phyloP scores from a whole-genome alignment of 2,797 vertebrate species.

The Salmo trutta region DNA sequence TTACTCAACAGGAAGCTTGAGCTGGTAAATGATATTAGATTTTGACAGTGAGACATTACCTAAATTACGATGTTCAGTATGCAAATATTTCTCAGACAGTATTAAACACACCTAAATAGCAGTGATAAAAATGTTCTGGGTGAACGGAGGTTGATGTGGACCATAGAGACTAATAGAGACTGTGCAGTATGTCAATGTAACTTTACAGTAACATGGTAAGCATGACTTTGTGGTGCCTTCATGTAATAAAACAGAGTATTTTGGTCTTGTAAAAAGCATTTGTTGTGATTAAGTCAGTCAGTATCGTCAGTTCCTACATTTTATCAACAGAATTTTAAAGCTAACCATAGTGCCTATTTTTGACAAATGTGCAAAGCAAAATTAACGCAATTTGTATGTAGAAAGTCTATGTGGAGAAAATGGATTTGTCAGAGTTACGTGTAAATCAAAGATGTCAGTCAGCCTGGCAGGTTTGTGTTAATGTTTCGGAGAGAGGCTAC shows the following conservation, averaged over 20 bases:
- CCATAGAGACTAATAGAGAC: slow-evolving; percentile 44
- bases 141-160: slow-evolving; percentile 49
- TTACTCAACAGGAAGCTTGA: background rate
- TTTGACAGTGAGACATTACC: slow-evolving; percentile 3
- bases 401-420: background rate
- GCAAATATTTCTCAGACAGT: background rate
- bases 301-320: background rate
- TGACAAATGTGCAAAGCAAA: background rate
- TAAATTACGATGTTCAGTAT: background rate
- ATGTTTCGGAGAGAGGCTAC: slow-evolving; percentile 17
- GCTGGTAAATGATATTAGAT: background rate
- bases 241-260: background rate
- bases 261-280: background rate
- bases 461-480: slow-evolving; percentile 7
- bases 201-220: slow-evolving; percentile 19
- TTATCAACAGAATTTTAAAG: slow-evolving; percentile 6
- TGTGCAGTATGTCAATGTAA: slow-evolving; percentile 28
- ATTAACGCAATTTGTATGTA: background rate
- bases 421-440: background rate
- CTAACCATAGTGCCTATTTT: slow-evolving; percentile 1
- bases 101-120: background rate
- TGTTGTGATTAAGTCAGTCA: background rate
- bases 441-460: slow-evolving; percentile 1
- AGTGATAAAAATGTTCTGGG: background rate
- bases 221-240: slow-evolving; percentile 24